Conservation (phyloP, 2,113 vertebrate species). For the Periophthalmus modestus region DNA sequence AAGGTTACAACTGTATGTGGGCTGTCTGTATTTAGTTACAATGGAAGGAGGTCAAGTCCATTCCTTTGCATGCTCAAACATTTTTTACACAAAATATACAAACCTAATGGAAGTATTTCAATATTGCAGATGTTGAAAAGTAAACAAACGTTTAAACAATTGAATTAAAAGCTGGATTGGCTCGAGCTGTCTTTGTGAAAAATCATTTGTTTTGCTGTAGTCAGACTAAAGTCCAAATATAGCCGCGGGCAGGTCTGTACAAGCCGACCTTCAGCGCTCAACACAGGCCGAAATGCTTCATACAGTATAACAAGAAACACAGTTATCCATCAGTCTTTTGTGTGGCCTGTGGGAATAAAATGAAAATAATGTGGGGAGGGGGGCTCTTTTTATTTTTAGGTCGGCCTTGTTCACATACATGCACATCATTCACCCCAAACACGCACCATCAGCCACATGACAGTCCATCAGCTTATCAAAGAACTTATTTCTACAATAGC, state of each 20-base stretch:
- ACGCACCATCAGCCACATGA: too few species aligned
- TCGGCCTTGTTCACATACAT: too few species aligned
- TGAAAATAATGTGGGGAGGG: background rate
- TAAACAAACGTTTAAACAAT: background rate
- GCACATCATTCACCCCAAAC: too few species aligned
- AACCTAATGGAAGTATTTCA: background rate
- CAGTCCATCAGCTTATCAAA: too few species aligned
- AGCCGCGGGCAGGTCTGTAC: slow-evolving; percentile 54
- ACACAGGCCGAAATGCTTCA: slow-evolving; percentile 22
- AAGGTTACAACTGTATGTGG: slow-evolving; percentile 40
- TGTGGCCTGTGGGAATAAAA: background rate
- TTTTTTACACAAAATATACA: slow-evolving; percentile 13
- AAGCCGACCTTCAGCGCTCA: slow-evolving; percentile 35
- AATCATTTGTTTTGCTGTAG: slow-evolving; percentile 25
- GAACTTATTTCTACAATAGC: too few species aligned
- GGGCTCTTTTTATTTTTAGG: too few species aligned
- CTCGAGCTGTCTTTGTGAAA: slow-evolving; percentile 18
- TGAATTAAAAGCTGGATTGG: background rate
- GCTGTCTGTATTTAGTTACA: slow-evolving; percentile 47
- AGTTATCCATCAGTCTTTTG: background rate
- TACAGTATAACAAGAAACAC: background rate
- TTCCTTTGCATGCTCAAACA: slow-evolving; percentile 5
- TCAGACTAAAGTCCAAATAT: slow-evolving; percentile 54
- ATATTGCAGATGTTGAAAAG: slow-evolving; percentile 14
- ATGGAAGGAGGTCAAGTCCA: slow-evolving; percentile 18